phyloP scores from a whole-genome alignment of 2,113 vertebrate genomes.

The Brevimyrus niger region DNA sequence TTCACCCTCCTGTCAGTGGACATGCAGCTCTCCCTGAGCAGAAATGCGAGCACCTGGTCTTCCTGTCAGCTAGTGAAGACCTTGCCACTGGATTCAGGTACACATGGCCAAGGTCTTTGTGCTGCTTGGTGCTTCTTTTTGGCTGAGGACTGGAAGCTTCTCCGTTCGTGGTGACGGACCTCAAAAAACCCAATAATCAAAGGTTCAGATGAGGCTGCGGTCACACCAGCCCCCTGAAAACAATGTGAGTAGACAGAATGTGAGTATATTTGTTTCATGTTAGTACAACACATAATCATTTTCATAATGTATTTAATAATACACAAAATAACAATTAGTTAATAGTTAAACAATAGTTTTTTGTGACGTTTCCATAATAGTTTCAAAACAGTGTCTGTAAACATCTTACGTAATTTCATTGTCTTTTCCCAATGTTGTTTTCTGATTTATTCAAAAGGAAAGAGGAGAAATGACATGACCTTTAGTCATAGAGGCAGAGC shows the following conservation, averaged over 20 bases:
- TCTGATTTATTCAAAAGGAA: not conserved
- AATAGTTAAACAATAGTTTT: not conserved
- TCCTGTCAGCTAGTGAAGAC: not conserved
- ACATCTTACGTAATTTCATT: not conserved
- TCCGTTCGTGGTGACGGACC: not conserved
- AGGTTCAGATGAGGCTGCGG: not conserved
- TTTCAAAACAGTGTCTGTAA: not conserved
- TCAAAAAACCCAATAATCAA: not conserved
- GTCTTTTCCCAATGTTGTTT: not conserved
- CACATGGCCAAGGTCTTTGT: not conserved
- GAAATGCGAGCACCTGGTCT: not conserved
- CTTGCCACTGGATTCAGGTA: not conserved
- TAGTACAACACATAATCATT: not conserved
- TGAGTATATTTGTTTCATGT: not conserved
- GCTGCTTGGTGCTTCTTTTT: not conserved
- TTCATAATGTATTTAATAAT: not conserved
- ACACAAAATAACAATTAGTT: not conserved
- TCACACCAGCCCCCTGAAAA: not conserved
- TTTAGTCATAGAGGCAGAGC: not conserved
- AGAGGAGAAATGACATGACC: not conserved
- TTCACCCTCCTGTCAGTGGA: slow-evolving; percentile 28
- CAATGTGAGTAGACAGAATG: not conserved
- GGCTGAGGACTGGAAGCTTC: not conserved
- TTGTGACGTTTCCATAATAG: not conserved
- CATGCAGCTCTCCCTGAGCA: not conserved